A percentile compares a stretch with the other conserved stretches of the same genome.
Conservation (phyloP, 1,140 invertebrate genomes). For the Cydia pomonella region DNA sequence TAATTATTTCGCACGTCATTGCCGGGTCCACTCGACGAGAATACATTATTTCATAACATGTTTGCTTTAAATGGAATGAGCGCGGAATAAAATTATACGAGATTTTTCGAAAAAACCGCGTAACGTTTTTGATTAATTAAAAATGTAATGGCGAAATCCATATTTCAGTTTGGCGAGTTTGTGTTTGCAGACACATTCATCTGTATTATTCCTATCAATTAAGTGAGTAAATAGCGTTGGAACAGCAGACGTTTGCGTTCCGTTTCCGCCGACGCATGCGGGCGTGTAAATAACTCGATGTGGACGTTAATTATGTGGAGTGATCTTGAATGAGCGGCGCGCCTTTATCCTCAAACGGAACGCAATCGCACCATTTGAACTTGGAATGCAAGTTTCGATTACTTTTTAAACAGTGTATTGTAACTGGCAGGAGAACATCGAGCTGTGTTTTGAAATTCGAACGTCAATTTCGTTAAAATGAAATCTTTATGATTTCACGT, state of each 20-base stretch:
- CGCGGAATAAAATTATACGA: slow-evolving; percentile 7
- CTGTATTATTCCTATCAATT: slow-evolving; percentile 42
- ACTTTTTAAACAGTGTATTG: neutral
- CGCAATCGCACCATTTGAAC: slow-evolving; percentile 43
- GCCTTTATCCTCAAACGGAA: slow-evolving; percentile 45
- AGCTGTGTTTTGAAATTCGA: neutral
- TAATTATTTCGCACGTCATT: slow-evolving; percentile 26
- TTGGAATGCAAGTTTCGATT: slow-evolving; percentile 36
- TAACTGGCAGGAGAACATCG: slow-evolving; percentile 11
- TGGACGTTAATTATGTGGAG: slow-evolving; percentile 64
- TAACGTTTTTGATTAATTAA: slow-evolving; percentile 10
- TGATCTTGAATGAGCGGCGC: slow-evolving; percentile 54
- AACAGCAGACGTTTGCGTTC: slow-evolving; percentile 46
- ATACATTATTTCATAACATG: slow-evolving; percentile 19
- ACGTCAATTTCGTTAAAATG: neutral
- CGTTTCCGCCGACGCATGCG: slow-evolving; percentile 69
- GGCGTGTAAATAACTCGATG: slow-evolving; percentile 75
- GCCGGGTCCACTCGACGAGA: slow-evolving; percentile 23
- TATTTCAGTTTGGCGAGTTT: neutral
- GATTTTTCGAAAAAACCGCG: slow-evolving; percentile 4
- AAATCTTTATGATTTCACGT: neutral
- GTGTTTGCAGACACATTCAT: neutral
- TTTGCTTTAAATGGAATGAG: slow-evolving; percentile 17
- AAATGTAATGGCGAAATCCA: neutral
- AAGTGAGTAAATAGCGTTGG: slow-evolving; percentile 49